phyloP scores from a whole-genome alignment of 2,797 vertebrate genomes.

The Lepidocolaptes lacrymiger region DNA sequence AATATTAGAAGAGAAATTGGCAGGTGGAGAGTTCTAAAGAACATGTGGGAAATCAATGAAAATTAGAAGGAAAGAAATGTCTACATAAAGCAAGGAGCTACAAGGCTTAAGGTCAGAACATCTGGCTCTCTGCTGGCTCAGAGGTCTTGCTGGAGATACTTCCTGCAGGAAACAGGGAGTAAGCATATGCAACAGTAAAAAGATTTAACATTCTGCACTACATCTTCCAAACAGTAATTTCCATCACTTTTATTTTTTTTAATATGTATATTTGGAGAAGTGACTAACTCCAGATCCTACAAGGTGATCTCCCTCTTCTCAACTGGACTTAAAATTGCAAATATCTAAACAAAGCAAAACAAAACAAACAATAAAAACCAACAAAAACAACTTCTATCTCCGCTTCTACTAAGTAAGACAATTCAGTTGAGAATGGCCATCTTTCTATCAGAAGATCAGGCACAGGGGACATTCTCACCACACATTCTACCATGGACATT shows the following conservation, averaged over 20 bases:
- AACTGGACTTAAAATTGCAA: background rate
- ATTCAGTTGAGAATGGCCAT: background rate
- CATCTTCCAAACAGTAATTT: background rate
- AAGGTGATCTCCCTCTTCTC: background rate
- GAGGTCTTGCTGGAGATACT: slow-evolving; percentile 6
- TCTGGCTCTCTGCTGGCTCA: background rate
- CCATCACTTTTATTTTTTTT: background rate
- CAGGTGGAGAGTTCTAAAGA: background rate
- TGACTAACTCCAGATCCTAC: background rate
- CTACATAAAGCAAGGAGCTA: background rate
- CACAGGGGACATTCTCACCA: background rate
- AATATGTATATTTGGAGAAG: background rate
- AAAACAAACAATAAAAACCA: background rate
- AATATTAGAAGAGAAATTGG: background rate
- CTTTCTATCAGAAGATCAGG: background rate
- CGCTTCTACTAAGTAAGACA: background rate
- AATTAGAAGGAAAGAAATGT: background rate
- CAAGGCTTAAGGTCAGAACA: background rate
- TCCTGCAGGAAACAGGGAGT: slow-evolving; percentile 41
- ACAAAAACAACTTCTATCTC: background rate
- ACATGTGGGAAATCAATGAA: background rate
- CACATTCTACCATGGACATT: background rate
- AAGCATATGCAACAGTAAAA: slow-evolving; percentile 5
- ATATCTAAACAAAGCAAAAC: background rate
- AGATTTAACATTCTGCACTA: background rate